Conservation (phyloP, 2,113 vertebrate genomes). For the Engraulis encrasicolus region DNA sequence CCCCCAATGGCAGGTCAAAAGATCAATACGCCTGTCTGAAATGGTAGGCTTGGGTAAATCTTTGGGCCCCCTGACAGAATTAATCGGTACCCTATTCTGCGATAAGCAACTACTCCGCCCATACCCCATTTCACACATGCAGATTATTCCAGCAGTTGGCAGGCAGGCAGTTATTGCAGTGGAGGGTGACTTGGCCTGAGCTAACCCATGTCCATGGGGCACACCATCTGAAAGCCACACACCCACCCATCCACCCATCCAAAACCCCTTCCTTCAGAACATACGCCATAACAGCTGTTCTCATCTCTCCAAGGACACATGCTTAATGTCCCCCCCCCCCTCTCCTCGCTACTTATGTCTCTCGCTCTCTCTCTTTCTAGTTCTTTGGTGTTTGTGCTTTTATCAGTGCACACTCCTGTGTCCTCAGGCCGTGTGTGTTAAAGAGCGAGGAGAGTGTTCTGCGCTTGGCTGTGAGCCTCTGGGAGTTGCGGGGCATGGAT, state of each 20-base stretch:
- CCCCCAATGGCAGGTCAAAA: neutral
- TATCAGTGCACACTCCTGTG: neutral
- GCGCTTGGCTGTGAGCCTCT: neutral
- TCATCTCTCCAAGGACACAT: neutral
- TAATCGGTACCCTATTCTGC: neutral
- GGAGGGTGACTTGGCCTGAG: neutral
- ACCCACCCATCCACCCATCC: too few relatives aligned
- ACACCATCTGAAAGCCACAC: too few relatives aligned
- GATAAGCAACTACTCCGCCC: neutral
- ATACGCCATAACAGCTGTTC: neutral
- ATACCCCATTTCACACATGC: neutral
- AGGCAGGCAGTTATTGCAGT: neutral
- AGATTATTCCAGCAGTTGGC: neutral
- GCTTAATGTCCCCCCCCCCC: neutral
- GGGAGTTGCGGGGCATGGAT: too few relatives aligned
- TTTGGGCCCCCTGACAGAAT: neutral
- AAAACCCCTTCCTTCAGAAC: too few relatives aligned
- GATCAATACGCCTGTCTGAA: neutral
- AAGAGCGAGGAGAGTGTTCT: neutral
- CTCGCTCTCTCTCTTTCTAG: neutral
- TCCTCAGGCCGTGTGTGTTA: neutral
- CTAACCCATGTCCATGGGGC: neutral
- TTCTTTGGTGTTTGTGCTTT: neutral
- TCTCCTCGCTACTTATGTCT: neutral
- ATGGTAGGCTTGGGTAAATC: neutral